Percentiles rank a stretch among this genome's conserved stretches.
These are phyloP conservation scores for Drosophila nebulosa DNA, from an alignment of 1,140 invertebrate genomes.

Conservation along the genomic window DNA sequence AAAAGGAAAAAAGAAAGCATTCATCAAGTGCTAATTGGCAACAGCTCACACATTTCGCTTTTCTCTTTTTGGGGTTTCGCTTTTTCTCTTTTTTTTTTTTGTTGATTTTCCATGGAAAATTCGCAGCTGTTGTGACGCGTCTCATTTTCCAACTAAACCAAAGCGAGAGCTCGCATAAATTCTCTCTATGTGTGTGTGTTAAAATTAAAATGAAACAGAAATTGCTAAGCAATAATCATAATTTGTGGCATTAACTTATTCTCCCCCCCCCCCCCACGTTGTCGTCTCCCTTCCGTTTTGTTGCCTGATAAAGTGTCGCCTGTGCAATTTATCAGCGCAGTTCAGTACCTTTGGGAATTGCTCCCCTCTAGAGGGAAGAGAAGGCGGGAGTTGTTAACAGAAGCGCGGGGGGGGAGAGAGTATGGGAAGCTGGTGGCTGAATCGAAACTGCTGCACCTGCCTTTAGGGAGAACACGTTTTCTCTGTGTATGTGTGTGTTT, in stretches of 20 bases:
- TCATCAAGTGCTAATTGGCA: constrained; percentile 54
- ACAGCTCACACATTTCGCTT: neutral
- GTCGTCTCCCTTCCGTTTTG: neutral
- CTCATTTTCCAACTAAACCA: neutral
- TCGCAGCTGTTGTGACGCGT: constrained; percentile 39
- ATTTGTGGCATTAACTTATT: constrained; percentile 63
- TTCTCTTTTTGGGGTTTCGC: too few relatives aligned
- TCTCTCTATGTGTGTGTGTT: constrained; percentile 27
- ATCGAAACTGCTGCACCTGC: constrained; percentile 48
- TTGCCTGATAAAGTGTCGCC: constrained; percentile 41
- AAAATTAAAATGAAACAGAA: constrained; percentile 56
- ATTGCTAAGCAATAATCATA: constrained; percentile 74
- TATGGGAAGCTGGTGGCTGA: constrained; percentile 16
- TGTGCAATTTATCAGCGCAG: constrained; percentile 1
- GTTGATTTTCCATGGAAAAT: constrained; percentile 6
- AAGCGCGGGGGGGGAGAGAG: constrained; percentile 12
- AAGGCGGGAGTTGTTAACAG: neutral
- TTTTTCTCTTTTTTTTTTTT: neutral
- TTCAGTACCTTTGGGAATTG: neutral
- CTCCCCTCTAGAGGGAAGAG: neutral
- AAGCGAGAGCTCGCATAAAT: constrained; percentile 1
- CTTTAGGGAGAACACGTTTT: constrained; percentile 57
- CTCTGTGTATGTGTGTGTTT: too few relatives aligned
- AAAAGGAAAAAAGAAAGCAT: constrained; percentile 26
- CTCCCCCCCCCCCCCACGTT: neutral